Conservation (phyloP, 1,140 invertebrate genomes). For the Drosophila albomicans region DNA sequence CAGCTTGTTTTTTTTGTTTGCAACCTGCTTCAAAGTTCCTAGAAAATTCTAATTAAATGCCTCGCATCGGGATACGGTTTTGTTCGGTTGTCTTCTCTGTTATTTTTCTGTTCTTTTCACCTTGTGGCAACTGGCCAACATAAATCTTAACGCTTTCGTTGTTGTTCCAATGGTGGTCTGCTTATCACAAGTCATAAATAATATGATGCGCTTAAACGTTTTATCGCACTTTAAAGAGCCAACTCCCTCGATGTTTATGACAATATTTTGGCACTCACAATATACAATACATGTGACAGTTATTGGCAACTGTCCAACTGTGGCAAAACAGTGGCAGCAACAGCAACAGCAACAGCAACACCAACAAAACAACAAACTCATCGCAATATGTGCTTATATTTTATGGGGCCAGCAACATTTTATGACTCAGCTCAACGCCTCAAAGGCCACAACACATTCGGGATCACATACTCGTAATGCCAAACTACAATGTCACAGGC, state of each 20-base stretch:
- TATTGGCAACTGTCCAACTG: conserved; percentile 72
- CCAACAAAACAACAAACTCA: background rate
- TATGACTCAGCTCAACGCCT: conserved; percentile 60
- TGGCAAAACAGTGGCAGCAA: background rate
- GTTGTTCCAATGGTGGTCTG: conserved; percentile 50
- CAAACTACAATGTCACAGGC: conserved; percentile 1
- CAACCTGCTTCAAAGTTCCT: background rate
- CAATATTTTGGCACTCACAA: conserved; percentile 71
- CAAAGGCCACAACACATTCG: conserved; percentile 46
- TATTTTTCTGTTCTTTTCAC: conserved; percentile 3
- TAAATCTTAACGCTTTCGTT: conserved; percentile 34
- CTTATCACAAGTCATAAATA: conserved; percentile 70
- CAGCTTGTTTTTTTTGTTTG: background rate
- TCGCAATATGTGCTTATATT: conserved; percentile 13
- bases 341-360: background rate
- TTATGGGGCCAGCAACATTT: conserved; percentile 37
- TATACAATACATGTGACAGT: conserved; percentile 55
- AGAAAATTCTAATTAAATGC: conserved; percentile 31
- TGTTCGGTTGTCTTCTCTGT: background rate
- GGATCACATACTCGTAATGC: conserved; percentile 35
- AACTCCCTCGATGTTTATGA: conserved; percentile 63
- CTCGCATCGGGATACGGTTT: conserved; percentile 11
- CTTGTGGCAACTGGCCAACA: conserved; percentile 19
- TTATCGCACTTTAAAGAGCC: conserved; percentile 77
- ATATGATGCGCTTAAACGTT: conserved; percentile 79